Evolutionary conservation across 2,797 vertebrate species (phyloP), one percentile per base, ranked within the genome.

Genomic region (Myripristis murdjan): DNA sequence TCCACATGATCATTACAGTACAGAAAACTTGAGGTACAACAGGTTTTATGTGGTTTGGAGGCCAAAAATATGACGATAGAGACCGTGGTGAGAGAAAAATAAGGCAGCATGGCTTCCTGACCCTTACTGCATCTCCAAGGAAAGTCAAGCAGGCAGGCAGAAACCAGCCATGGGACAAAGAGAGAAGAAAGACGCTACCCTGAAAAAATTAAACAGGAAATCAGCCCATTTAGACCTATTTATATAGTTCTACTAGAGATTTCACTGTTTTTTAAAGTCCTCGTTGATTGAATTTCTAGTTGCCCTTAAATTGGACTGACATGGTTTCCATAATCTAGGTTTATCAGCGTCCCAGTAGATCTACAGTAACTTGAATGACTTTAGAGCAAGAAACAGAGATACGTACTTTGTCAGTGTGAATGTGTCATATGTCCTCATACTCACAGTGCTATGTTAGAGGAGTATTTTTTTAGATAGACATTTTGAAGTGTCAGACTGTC

Each of bases 381-480:
- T 63, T 48, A 28, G 22, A 47, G 43, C 48, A 63, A 76, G 61
- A 79, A 63, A 76, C 61, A 79, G 62, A 70, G 44, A 47, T 51
- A 72, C 86, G 63, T 83, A 79, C 70, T 85, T 75, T 79, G 86
- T 91, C 63, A 37, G 55, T 76, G 83, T 92, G 74, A 80, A 71
- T 64, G 79, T 89, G 70, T 91, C 64, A 80, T 82, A 74, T 83
- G 73, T 88, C 71, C 83, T 67, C 56, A 83, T 87, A 73, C 84
- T 59, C 58, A 71, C 87, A 87, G 87, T 79, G 82, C 64, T 52
- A 74, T 59, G 60, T 84, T 81, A 77, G 28, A 31, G 81, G 77
- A 85, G 84, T 88, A 87, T 85, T 91, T 91, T n/a, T 89, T 87
- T 79, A 78, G 91, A 85, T 91, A 91, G 87, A 66, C 84, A 87